Base-by-base conservation (phyloP, 2,113 vertebrate genomes). In the Chaetura pelagica region DNA sequence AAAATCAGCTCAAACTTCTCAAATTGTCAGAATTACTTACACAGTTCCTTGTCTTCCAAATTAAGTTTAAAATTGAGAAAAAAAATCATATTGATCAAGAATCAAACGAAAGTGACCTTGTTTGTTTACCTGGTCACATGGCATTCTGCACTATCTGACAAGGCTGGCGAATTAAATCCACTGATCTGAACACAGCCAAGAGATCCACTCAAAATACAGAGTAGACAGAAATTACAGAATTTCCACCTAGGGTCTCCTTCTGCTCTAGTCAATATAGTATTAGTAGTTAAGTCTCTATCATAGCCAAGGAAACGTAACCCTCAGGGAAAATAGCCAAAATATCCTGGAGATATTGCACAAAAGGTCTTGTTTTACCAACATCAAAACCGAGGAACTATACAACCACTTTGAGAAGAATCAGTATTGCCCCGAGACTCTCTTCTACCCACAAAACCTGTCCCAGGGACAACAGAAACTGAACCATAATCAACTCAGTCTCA, bases 31-130 rank as follows among this genome's bases (percentile, higher is more conserved):
- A 16, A 89, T 35, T 79, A 57, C 16, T 64, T 26, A 64, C 8
- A 48, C 29, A 86, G 52, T 51, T 92, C 64, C 63, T 46, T 48
- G 69, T 22, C 80, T 84, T 87, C 34, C 76, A 91, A 71, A 40
- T 44, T 32, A 73, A 55, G 55, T 83, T 71, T 52, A 42, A 85
- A 90, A 84, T 4, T 54, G n/a, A 75, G 21, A 2, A 7, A 10
- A 54, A 68, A 27, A 11, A 34, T 42, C 23, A 3, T 46, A 55
- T 38, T 26, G 22, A 52, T 52, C 34, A 83, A 73, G 69, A 84
- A 91, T 44, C 52, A 73, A 16, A 34, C 27, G 49, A 30, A 79
- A 82, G 66, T 0, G 2, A 69, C 40, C 18, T 48, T 4, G 15
- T 52, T 58, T 71, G 24, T 84, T 62, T 40, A 26, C 7, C 26